A percentile compares a stretch with the other conserved stretches of the same genome.
These are phyloP conservation scores for Platyscapa corneri DNA, from an alignment of 1,140 invertebrate species.

Conservation along the genomic window DNA sequence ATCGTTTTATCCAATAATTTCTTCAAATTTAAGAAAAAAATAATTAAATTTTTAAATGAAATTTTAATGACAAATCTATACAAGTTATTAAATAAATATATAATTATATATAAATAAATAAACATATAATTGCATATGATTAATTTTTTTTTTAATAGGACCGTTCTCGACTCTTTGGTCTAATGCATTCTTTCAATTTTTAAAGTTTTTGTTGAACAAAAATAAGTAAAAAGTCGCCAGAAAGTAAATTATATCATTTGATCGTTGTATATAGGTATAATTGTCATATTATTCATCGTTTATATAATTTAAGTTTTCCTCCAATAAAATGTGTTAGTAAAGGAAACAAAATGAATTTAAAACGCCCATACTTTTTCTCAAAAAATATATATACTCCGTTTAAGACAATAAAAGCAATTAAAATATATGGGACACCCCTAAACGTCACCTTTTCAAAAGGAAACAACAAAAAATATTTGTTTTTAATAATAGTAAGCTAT, in stretches of 20 bases:
- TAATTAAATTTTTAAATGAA: not conserved
- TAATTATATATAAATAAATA: not conserved
- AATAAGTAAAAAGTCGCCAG: slow-evolving; percentile 3
- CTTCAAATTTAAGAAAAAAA: not conserved
- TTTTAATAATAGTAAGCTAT: slow-evolving; percentile 58
- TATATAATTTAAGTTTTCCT: slow-evolving; percentile 19
- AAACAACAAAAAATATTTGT: slow-evolving; percentile 53
- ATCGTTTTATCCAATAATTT: not conserved
- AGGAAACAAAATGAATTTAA: not conserved
- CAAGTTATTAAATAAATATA: not conserved
- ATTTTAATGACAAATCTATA: not conserved
- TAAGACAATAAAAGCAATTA: slow-evolving; percentile 52
- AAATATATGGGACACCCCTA: slow-evolving; percentile 65
- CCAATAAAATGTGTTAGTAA: not conserved
- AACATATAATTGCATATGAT: slow-evolving; percentile 20
- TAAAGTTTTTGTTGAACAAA: not conserved
- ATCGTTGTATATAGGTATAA: slow-evolving; percentile 38
- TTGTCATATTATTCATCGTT: slow-evolving; percentile 27
- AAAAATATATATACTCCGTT: slow-evolving; percentile 42
- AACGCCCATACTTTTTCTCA: slow-evolving; percentile 24
- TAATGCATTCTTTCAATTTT: slow-evolving; percentile 2
- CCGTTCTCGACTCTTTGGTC: slow-evolving; percentile 17
- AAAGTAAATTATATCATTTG: not conserved
- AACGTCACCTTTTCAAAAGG: slow-evolving; percentile 55
- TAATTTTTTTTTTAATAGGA: not conserved